These are phyloP conservation scores for Trichogramma pretiosum DNA, from an alignment of 1,140 invertebrate species.

Conservation along the genomic window DNA sequence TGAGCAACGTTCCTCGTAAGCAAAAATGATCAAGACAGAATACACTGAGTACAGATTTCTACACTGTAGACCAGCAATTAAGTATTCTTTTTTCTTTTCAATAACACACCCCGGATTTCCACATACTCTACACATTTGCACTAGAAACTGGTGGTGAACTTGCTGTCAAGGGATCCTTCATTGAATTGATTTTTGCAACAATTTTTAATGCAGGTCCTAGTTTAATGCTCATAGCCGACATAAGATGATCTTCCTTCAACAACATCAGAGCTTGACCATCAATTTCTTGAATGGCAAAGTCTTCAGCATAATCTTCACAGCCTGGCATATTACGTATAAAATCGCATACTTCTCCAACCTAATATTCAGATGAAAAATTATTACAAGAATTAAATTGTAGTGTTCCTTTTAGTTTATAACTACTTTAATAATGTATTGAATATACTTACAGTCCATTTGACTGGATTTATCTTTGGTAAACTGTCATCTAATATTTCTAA, in stretches of 20 bases:
- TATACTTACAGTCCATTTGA: conserved; percentile 62
- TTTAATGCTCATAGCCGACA: conserved; percentile 90
- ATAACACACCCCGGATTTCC: no score
- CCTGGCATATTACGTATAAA: conserved; percentile 79
- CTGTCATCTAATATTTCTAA: conserved; percentile 43
- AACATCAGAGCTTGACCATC: conserved; percentile 89
- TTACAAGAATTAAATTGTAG: no score
- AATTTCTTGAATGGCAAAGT: conserved; percentile 91
- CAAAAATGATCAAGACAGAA: no score
- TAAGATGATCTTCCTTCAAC: conserved; percentile 90
- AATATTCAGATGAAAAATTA: conserved; percentile 17
- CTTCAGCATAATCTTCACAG: conserved; percentile 87
- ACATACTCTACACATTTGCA: conserved; percentile 32
- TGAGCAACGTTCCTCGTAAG: no score
- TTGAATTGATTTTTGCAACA: conserved; percentile 73
- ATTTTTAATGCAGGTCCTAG: conserved; percentile 92
- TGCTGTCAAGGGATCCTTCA: conserved; percentile 51
- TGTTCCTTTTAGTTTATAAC: background rate
- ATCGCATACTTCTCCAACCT: conserved; percentile 69
- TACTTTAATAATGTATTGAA: conserved; percentile 1
- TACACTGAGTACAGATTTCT: no score
- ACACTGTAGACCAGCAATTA: no score
- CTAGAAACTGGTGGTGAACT: conserved; percentile 32
- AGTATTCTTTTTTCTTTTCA: no score
- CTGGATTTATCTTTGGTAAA: conserved; percentile 55